Percentiles rank a stretch among this genome's conserved stretches.
Evolutionary conservation across 2,113 vertebrate species (phyloP).

Genomic region (Phainopepla nitens): DNA sequence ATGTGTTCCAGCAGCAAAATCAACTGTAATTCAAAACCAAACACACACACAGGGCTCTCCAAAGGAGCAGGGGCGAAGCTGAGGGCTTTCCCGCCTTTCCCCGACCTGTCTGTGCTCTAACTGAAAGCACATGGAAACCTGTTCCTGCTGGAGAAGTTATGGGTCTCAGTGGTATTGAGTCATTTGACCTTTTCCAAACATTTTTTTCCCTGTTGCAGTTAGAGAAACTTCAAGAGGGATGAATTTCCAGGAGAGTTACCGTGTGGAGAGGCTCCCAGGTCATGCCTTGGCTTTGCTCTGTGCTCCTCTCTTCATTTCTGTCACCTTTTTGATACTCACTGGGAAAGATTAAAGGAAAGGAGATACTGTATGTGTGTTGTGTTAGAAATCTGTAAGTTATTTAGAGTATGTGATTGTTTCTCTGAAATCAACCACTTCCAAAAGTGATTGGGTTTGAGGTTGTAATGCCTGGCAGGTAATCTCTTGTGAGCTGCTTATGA

Average conservation of each 20-base stretch:
- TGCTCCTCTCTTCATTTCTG: not conserved
- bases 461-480: not conserved
- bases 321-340: not conserved
- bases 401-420: not conserved
- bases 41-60: not conserved
- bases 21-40: slow-evolving; percentile 57
- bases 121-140: slow-evolving; percentile 47
- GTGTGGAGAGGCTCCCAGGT: not conserved
- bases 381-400: not conserved
- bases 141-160: slow-evolving; percentile 41
- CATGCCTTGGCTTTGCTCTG: not conserved
- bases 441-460: rapidly evolving
- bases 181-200: slow-evolving; percentile 57
- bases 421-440: not conserved
- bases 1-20: slow-evolving; percentile 38
- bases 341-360: not conserved
- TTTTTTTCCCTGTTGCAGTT: slow-evolving; percentile 19
- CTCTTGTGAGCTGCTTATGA: not conserved
- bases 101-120: slow-evolving; percentile 18
- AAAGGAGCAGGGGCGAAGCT: not conserved
- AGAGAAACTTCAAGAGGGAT: not conserved
- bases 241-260: not conserved
- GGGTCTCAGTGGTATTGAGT: slow-evolving; percentile 28
- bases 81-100: not conserved
- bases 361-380: not conserved